A percentile compares a stretch with the other conserved stretches of the same genome.
Evolutionary conservation across 2,113 vertebrate species (phyloP).

Genomic region (Nothoprocta pentlandii): DNA sequence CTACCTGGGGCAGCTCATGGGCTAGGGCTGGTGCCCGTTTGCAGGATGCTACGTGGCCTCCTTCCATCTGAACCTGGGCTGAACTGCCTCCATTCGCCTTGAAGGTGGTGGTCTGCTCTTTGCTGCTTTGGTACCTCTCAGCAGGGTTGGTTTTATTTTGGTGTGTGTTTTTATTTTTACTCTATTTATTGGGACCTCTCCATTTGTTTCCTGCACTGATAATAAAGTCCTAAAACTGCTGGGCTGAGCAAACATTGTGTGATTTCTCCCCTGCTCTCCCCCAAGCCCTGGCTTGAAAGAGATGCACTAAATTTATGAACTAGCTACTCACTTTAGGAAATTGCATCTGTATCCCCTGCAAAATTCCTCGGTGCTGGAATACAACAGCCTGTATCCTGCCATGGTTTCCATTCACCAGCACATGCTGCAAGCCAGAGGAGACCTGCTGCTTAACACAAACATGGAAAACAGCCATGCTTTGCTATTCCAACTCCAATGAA

Average conservation of each 20-base stretch:
- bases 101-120: not conserved
- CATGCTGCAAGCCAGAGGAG: not conserved
- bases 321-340: not conserved
- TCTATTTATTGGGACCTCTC: not conserved
- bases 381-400: not conserved
- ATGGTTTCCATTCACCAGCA: not conserved
- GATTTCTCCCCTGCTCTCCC: accelerated
- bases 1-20: not conserved
- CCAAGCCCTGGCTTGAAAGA: not conserved
- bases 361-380: not conserved
- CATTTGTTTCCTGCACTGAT: not conserved
- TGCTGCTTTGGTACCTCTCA: not conserved
- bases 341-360: not conserved
- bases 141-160: not conserved
- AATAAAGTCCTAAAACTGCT: not conserved
- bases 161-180: too few relatives aligned
- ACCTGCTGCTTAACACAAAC: not conserved
- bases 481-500: not conserved
- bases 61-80: not conserved
- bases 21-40: not conserved
- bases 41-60: accelerated
- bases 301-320: not conserved
- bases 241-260: not conserved
- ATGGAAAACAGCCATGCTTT: not conserved
- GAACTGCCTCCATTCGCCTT: not conserved